Evolutionary conservation across 2,797 vertebrate species (phyloP).

Genomic region (Enoplosus armatus): DNA sequence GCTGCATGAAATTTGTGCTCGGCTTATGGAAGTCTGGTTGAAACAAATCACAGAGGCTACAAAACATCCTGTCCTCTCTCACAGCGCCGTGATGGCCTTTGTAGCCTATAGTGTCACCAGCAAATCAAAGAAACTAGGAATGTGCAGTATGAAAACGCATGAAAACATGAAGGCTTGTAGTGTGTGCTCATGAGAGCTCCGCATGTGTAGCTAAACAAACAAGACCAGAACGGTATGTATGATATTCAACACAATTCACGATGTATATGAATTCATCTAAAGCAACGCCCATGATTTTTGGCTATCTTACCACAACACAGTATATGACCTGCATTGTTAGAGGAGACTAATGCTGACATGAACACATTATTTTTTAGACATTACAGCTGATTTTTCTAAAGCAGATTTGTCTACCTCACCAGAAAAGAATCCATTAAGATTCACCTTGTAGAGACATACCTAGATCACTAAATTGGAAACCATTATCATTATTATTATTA

Average conservation of each 20-base stretch:
- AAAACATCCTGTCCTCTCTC: slow-evolving; percentile 21
- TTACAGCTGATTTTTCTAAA: no score
- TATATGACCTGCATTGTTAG: no score
- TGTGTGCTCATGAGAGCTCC: not conserved
- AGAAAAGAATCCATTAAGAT: not conserved
- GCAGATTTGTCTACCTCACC: not conserved
- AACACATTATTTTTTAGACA: no score
- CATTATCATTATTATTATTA: no score
- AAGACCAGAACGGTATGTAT: not conserved
- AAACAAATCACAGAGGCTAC: slow-evolving; percentile 47
- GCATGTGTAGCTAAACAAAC: not conserved
- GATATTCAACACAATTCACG: not conserved
- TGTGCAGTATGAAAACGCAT: slow-evolving; percentile 6
- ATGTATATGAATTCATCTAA: not conserved
- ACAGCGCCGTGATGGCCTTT: not conserved
- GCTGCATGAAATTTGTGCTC: slow-evolving; percentile 41
- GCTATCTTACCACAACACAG: not conserved
- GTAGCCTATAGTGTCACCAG: not conserved
- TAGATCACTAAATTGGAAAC: not conserved
- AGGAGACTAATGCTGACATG: no score
- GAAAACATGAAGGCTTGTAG: not conserved
- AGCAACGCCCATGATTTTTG: not conserved
- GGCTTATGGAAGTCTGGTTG: slow-evolving; percentile 35
- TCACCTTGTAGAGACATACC: not conserved
- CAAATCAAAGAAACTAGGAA: slow-evolving; percentile 12